Evolutionary conservation across 2,888 invertebrate genomes (phyloP), one percentile per base, ranked within the genome.

Genomic region (Leucophora obtusa): DNA sequence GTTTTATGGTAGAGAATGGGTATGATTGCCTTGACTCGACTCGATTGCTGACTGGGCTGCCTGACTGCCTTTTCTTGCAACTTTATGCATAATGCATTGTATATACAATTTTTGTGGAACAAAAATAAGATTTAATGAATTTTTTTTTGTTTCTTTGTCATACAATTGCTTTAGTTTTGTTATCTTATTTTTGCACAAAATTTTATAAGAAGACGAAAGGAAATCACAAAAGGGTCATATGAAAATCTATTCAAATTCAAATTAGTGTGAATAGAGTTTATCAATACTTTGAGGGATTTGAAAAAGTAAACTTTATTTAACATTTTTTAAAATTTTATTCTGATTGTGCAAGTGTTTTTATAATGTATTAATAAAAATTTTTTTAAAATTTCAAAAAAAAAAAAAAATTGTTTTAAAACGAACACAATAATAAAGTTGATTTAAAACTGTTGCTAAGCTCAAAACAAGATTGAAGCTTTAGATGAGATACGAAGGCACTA

Each of bases 1-100:
- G 14, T 54, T 54, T 35, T 38, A 5, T n/a, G 43, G 9, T 51
- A 73, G 28, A 2, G 47, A n/a, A 47, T 47, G 43, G 43, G 43
- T n/a, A 47, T 47, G 43, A 53, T 71, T 77, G 71, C 66, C 59
- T 71, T 66, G 62, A 63, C 51, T 74, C 59, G 63, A 53, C n/a
- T 73, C 58, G 18, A 58, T 35, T 65, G 28, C 28, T 65, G 62
- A 70, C 69, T 53, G 65, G 69, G 54, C 59, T 24, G 73, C 35
- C 58, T 14, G 47, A 68, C 58, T 66, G 66, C 72, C 59, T 56
- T 69, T 74, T 78, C 60, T 70, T 69, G 65, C 73, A 70, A 77
- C 70, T 74, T 74, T 66, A 73, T 81, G 77, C 73, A 81, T 81
- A 81, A 81, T 80, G 63, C 73, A 81, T 74, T 77, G 68, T 76